phyloP scores from a whole-genome alignment of 2,797 vertebrate species.

The Gobio occitaniae region DNA sequence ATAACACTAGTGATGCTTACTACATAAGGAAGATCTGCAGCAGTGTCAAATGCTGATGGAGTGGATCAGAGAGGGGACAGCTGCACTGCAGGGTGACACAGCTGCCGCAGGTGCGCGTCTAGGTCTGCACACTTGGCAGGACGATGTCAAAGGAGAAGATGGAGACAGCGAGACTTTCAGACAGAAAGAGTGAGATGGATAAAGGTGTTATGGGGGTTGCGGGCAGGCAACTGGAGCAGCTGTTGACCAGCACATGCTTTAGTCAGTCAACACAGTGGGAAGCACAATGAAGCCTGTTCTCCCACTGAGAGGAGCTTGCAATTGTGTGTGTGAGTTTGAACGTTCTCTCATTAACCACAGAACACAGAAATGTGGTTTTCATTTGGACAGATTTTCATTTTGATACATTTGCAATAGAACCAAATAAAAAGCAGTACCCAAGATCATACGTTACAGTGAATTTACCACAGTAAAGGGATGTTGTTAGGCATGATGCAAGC shows the following conservation, averaged over 20 bases:
- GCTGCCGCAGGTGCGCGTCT: constrained; percentile 38
- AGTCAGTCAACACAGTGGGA: constrained; percentile 81
- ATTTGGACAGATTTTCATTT: not conserved
- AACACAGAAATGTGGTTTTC: not conserved
- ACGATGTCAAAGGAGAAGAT: constrained; percentile 29
- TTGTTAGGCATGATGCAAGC: constrained; percentile 20
- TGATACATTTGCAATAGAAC: not conserved
- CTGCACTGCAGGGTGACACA: constrained; percentile 65
- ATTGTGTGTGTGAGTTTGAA: constrained; percentile 35
- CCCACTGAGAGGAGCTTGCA: constrained; percentile 62
- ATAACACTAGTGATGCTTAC: constrained; percentile 4
- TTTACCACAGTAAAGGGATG: not conserved
- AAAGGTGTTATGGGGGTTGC: constrained; percentile 39
- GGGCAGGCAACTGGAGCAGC: constrained; percentile 71
- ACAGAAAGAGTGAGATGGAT: constrained; percentile 29
- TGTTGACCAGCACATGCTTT: constrained; percentile 82
- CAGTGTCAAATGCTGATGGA: constrained; percentile 56
- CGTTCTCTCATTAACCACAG: not conserved
- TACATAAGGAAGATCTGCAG: constrained; percentile 54
- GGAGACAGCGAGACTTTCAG: constrained; percentile 33
- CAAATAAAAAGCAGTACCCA: not conserved
- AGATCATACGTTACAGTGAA: not conserved
- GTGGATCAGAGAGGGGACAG: constrained; percentile 74
- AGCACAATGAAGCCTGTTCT: constrained; percentile 79
- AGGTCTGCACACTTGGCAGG: constrained; percentile 18